Percentiles rank a stretch among this genome's conserved stretches.
These are phyloP conservation scores for Desmophyllum pertusum DNA, from an alignment of 92 coral and sea anemone genomes.

Conservation along the genomic window DNA sequence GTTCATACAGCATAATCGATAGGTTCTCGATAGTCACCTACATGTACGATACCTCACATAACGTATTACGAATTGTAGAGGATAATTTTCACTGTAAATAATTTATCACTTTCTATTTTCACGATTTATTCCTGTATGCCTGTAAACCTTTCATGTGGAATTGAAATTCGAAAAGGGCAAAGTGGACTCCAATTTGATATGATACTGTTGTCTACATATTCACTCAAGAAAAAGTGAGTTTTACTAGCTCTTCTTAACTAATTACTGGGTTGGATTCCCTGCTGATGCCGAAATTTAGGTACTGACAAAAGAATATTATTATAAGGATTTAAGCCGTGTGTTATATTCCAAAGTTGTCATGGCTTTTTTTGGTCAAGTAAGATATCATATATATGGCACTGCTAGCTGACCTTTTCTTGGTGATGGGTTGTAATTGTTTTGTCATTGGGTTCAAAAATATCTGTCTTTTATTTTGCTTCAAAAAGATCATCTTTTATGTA, in stretches of 20 bases:
- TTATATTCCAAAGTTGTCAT: background rate
- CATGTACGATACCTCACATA: background rate
- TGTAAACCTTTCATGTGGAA: background rate
- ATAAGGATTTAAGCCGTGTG: background rate
- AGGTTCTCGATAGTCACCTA: background rate
- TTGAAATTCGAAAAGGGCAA: background rate
- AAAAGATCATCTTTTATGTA: background rate
- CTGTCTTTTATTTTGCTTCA: constrained; percentile 17
- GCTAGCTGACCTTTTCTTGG: background rate
- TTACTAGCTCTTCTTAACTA: constrained; percentile 3
- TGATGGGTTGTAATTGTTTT: constrained; percentile 1
- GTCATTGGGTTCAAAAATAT: background rate
- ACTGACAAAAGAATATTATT: background rate
- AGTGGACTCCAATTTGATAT: background rate
- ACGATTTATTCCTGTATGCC: background rate
- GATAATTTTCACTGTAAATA: constrained; percentile 42
- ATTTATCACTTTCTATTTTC: constrained; percentile 27
- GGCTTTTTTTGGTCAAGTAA: background rate
- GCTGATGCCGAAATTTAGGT: constrained; percentile 18
- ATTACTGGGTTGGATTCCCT: constrained; percentile 11
- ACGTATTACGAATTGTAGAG: constrained; percentile 34
- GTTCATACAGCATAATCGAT: background rate
- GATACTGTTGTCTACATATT: background rate
- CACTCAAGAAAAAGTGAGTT: background rate
- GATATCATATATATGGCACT: background rate